A percentile compares a stretch with the other conserved stretches of the same genome.
These are phyloP conservation scores for Carassius gibelio DNA, from an alignment of 2,113 vertebrate species.

Conservation along the genomic window DNA sequence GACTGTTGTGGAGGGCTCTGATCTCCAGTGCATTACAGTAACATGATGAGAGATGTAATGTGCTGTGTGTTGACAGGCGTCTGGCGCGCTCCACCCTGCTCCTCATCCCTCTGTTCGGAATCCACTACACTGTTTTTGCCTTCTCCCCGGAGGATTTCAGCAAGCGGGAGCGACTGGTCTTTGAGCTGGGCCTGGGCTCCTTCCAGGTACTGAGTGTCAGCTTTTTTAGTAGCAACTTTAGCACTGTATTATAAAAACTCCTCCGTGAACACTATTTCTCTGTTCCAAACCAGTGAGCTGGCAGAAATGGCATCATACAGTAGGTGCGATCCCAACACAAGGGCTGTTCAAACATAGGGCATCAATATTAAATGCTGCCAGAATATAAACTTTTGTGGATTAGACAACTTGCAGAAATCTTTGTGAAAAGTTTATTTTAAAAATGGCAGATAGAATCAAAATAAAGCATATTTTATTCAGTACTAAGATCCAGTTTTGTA, in stretches of 20 bases:
- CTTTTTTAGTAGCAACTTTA: background rate
- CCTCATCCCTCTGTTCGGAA: constrained; percentile 95
- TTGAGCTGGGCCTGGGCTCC: constrained; percentile 95
- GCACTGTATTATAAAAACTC: background rate
- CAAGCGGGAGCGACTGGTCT: constrained; percentile 92
- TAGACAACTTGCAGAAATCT: background rate
- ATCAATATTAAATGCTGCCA: background rate
- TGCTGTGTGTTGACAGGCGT: constrained; percentile 75
- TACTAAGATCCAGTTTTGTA: background rate
- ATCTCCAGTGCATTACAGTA: constrained; percentile 9
- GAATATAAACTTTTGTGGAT: background rate
- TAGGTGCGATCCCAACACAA: background rate
- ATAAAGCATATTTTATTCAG: background rate
- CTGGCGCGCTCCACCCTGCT: constrained; percentile 94
- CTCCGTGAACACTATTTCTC: background rate
- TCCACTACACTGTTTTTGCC: constrained; percentile 98
- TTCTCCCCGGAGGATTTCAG: constrained; percentile 97
- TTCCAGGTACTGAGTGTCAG: constrained; percentile 83
- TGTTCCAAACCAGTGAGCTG: background rate
- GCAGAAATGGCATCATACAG: background rate
- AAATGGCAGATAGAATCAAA: background rate
- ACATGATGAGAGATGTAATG: constrained; percentile 4
- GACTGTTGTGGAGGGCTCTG: background rate
- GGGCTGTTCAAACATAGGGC: background rate
- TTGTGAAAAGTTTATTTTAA: background rate